phyloP scores from a whole-genome alignment of 2,888 invertebrate genomes.

The Oxyteleia sp. region DNA sequence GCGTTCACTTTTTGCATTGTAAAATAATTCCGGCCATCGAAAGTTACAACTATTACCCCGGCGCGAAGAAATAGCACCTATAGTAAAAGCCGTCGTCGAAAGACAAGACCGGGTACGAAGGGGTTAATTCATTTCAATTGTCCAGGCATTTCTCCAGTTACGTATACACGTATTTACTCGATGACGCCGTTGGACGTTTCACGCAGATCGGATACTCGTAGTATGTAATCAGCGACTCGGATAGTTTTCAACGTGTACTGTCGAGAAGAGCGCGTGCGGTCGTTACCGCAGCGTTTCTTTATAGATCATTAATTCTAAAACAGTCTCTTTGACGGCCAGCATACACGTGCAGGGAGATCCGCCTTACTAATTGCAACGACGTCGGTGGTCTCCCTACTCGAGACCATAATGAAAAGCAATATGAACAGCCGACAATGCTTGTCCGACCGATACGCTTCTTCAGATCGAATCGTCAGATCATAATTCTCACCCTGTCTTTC shows the following conservation, averaged over 20 bases:
- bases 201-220: constrained; percentile 70
- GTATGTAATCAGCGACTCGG: constrained; percentile 73
- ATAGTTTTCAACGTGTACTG: constrained; percentile 74
- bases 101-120: constrained; percentile 46
- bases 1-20: constrained; percentile 51
- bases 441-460: constrained; percentile 73
- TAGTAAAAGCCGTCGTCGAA: constrained; percentile 43
- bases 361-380: constrained; percentile 86
- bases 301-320: constrained; percentile 82
- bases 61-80: constrained; percentile 57
- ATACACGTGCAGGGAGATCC: constrained; percentile 80
- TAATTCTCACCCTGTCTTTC: constrained; percentile 73
- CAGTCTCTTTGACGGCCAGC: constrained; percentile 78
- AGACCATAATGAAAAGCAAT: constrained; percentile 84
- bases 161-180: constrained; percentile 58
- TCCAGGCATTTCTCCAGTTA: constrained; percentile 67
- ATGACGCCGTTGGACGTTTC: constrained; percentile 70
- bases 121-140: constrained; percentile 69
- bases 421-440: constrained; percentile 77
- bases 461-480: constrained; percentile 73
- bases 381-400: constrained; percentile 82
- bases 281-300: constrained; percentile 80
- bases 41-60: constrained; percentile 40
- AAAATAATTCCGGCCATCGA: constrained; percentile 51
- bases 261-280: constrained; percentile 75